Percentiles rank a stretch among this genome's conserved stretches.
phyloP scores from a whole-genome alignment of 1,140 invertebrate species.

The Pseudomyrmex pallidus region DNA sequence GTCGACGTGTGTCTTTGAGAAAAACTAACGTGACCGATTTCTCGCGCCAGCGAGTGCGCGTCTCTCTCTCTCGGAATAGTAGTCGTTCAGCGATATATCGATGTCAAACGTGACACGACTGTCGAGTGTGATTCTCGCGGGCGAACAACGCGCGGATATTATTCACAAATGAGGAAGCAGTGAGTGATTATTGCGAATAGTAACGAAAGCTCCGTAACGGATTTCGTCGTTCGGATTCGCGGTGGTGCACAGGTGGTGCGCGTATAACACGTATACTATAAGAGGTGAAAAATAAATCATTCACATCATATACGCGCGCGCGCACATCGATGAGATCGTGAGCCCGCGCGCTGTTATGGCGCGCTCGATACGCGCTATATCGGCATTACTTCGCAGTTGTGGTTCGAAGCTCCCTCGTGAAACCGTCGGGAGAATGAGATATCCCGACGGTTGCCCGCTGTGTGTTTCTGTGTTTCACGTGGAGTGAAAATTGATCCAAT shows the following conservation, averaged over 20 bases:
- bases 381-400: constrained; percentile 6
- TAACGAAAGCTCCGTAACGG: neutral
- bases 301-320: neutral
- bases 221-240: constrained; percentile 21
- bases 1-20: neutral
- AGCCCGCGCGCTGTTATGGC: neutral
- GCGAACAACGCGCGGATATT: constrained; percentile 28
- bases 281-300: constrained; percentile 28
- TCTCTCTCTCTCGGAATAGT: neutral
- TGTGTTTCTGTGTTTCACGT: neutral
- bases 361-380: constrained; percentile 1
- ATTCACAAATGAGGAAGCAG: constrained; percentile 11
- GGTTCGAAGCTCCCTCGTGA: neutral
- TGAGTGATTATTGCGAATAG: constrained; percentile 15
- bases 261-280: neutral
- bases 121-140: neutral
- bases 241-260: neutral
- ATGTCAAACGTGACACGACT: constrained; percentile 10
- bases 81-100: too few species aligned
- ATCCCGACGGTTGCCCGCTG: neutral
- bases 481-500: constrained; percentile 19
- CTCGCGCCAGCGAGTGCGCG: neutral
- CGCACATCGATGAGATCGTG: neutral
- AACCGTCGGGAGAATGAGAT: neutral
- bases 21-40: neutral